These are phyloP conservation scores for Oncorhynchus clarkii DNA, from an alignment of 2,113 vertebrate species.

Conservation along the genomic window DNA sequence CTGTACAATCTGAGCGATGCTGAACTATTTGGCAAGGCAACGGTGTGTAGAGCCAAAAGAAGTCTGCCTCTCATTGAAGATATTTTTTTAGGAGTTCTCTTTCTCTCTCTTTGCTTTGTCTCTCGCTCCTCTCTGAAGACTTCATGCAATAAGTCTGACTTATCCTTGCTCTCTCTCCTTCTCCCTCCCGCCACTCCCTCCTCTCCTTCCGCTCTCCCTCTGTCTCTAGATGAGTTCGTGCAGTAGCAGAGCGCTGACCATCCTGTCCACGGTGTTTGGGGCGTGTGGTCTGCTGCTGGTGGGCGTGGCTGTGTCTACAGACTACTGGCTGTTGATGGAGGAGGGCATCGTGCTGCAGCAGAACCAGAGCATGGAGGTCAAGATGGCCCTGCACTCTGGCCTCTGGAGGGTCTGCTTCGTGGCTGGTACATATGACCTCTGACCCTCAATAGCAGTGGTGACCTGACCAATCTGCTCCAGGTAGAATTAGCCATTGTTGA, in stretches of 20 bases:
- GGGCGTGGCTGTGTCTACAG: conserved; percentile 90
- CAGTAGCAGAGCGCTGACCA: conserved; percentile 88
- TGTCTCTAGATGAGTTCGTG: conserved; percentile 84
- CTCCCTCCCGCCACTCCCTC: conserved; percentile 1
- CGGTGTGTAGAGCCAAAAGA: no score
- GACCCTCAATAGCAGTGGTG: background rate
- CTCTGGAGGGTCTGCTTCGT: conserved; percentile 94
- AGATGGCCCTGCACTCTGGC: conserved; percentile 91
- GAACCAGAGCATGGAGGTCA: conserved; percentile 91
- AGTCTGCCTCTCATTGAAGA: no score
- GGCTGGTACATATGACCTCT: conserved; percentile 72
- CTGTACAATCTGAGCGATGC: no score
- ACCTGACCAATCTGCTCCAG: no score
- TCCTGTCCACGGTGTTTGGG: conserved; percentile 90
- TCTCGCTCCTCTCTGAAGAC: no score
- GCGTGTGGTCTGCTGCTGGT: conserved; percentile 88
- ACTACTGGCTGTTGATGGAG: conserved; percentile 94
- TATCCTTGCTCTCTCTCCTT: background rate
- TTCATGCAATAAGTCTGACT: background rate
- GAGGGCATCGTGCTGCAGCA: conserved; percentile 88
- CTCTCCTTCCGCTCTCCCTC: conserved; percentile 15
- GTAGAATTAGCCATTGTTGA: no score
- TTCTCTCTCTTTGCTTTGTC: no score
- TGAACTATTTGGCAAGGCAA: no score
- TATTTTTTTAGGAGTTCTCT: no score